Percentiles rank a stretch among this genome's conserved stretches.
Evolutionary conservation across 1,140 invertebrate species (phyloP).

Genomic region (Venturia canescens): DNA sequence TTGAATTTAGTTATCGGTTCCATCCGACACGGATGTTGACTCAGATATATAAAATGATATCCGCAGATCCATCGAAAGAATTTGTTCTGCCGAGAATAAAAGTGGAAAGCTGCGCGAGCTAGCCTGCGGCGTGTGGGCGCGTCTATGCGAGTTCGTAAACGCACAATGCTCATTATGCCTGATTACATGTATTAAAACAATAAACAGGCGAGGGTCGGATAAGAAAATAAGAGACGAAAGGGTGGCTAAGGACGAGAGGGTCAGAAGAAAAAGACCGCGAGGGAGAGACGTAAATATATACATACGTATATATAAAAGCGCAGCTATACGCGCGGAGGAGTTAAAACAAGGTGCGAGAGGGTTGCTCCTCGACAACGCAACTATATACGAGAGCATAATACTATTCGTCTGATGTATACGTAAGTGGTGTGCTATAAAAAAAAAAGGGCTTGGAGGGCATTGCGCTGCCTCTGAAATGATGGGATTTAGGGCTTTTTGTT

Average conservation of each 20-base stretch:
- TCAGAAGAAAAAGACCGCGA: slow-evolving; percentile 42
- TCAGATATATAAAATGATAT: no score
- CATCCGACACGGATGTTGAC: no score
- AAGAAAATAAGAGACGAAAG: slow-evolving; percentile 46
- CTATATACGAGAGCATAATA: neutral
- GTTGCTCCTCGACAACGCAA: slow-evolving; percentile 5
- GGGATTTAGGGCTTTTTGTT: neutral
- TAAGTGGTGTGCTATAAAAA: neutral
- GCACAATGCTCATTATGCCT: slow-evolving; percentile 11
- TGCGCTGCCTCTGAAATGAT: neutral
- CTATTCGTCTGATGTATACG: neutral
- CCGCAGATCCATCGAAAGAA: neutral
- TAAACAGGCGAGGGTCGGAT: slow-evolving; percentile 51
- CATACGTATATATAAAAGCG: slow-evolving; percentile 4
- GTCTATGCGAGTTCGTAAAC: neutral
- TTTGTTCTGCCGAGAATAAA: neutral
- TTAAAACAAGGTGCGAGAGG: slow-evolving; percentile 12
- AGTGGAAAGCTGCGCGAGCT: no score
- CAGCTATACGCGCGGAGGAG: neutral
- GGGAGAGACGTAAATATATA: slow-evolving; percentile 18
- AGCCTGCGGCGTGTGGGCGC: no score
- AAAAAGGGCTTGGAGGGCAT: neutral
- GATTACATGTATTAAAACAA: slow-evolving; percentile 41
- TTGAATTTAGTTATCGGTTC: no score
- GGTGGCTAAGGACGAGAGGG: slow-evolving; percentile 28